Evolutionary conservation across 1,140 invertebrate species (phyloP).

Genomic region (Magallana angulata): DNA sequence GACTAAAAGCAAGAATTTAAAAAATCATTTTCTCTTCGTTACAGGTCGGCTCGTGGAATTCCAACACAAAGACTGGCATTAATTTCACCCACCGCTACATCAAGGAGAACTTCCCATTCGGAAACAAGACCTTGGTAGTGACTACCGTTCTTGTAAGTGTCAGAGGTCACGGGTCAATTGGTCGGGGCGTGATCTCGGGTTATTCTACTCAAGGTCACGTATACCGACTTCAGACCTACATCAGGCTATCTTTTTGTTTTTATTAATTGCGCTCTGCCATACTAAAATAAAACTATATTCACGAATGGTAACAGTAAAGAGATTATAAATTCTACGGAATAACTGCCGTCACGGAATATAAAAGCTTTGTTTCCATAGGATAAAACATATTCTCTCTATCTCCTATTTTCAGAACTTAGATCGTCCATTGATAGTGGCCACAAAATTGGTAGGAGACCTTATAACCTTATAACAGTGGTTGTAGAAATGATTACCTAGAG

Average conservation of each 20-base stretch:
- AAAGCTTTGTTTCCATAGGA: not conserved
- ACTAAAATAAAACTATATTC: not conserved
- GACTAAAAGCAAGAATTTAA: no score
- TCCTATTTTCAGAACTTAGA: constrained; percentile 38
- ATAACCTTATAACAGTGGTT: not conserved
- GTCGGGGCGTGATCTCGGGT: no score
- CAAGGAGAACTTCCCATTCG: constrained; percentile 62
- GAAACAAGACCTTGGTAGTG: constrained; percentile 95
- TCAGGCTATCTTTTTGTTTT: no score
- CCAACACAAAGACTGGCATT: constrained; percentile 87
- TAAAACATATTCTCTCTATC: not conserved
- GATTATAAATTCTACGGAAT: not conserved
- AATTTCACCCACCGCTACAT: constrained; percentile 71
- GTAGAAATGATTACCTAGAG: not conserved
- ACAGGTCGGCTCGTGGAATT: constrained; percentile 93
- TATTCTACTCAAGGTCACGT: no score
- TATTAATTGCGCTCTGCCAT: no score
- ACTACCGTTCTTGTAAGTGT: constrained; percentile 91
- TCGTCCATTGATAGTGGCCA: constrained; percentile 75
- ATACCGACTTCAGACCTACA: no score
- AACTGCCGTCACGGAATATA: not conserved
- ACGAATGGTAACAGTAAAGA: not conserved
- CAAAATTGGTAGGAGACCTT: constrained; percentile 45
- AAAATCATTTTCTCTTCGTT: no score
- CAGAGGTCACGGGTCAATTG: not conserved